Evolutionary conservation across 2,113 vertebrate genomes (phyloP).

Genomic region (Trichechus manatus): DNA sequence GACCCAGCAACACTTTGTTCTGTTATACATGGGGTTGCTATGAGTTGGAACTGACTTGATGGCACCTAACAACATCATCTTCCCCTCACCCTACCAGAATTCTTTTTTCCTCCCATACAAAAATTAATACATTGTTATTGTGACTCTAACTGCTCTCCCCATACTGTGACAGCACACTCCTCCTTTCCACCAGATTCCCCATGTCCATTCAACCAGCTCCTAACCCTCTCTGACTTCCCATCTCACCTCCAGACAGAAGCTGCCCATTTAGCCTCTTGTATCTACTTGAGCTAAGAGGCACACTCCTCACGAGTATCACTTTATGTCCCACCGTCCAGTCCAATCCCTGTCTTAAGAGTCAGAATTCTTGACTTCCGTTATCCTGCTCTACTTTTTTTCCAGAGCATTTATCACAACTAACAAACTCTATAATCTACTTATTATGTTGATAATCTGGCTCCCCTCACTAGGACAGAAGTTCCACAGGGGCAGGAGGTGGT

Average conservation of each 20-base stretch:
- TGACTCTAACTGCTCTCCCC: no score
- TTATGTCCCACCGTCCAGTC: no score
- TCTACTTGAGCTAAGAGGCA: no score
- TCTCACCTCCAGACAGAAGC: no score
- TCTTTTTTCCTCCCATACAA: not conserved
- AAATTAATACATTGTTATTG: no score
- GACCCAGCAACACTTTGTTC: not conserved
- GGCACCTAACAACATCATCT: not conserved
- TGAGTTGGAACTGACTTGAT: not conserved
- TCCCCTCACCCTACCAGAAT: not conserved
- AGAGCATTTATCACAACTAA: not conserved
- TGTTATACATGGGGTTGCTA: not conserved
- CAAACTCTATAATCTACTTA: not conserved
- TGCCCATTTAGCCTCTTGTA: no score
- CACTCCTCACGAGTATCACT: no score
- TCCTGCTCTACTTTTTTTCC: not conserved
- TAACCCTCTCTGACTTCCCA: no score
- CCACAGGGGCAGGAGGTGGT: not conserved
- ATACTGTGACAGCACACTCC: no score
- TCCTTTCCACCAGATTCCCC: no score
- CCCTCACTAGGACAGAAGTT: not conserved
- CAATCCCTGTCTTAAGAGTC: no score
- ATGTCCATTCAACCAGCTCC: no score
- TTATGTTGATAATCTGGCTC: not conserved
- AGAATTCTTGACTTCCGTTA: not conserved